Conservation (phyloP, 1,140 invertebrate genomes). For the Drosophila arizonae region DNA sequence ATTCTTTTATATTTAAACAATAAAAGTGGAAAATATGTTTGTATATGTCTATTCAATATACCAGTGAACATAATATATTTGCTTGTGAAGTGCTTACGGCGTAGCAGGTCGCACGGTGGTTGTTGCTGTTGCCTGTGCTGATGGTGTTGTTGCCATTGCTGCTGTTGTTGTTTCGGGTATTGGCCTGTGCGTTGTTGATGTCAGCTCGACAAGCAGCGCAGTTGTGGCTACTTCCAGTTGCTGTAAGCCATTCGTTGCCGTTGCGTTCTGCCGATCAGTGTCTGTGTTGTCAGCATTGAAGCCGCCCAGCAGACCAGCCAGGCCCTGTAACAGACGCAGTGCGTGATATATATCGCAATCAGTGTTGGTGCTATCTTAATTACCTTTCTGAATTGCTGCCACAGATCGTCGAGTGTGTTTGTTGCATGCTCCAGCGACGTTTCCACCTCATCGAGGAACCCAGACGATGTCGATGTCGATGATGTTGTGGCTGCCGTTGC, state of each 20-base stretch:
- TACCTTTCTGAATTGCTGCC: constrained; percentile 62
- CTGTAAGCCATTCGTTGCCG: neutral
- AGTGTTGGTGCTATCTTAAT: constrained; percentile 2
- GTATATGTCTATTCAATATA: neutral
- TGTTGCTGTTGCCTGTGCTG: neutral
- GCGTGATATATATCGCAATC: neutral
- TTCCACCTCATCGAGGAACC: constrained; percentile 46
- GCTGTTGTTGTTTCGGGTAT: neutral
- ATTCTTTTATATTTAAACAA: neutral
- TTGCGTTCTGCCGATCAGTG: neutral
- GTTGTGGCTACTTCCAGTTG: neutral
- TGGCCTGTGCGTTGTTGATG: neutral
- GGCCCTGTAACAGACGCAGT: constrained; percentile 29
- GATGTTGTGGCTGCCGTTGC: constrained; percentile 18
- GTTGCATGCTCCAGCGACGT: constrained; percentile 51
- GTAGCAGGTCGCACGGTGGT: neutral
- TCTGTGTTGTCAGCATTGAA: constrained; percentile 14
- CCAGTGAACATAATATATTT: too few relatives aligned
- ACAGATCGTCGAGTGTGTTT: constrained; percentile 41
- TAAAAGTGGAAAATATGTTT: too few relatives aligned
- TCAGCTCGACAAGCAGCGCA: neutral
- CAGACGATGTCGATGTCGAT: neutral
- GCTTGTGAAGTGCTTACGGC: too few relatives aligned
- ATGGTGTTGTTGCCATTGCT: constrained; percentile 5
- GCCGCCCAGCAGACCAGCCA: constrained; percentile 34